phyloP scores from a whole-genome alignment of 2,797 vertebrate genomes.

The Syndactyla subalaris region DNA sequence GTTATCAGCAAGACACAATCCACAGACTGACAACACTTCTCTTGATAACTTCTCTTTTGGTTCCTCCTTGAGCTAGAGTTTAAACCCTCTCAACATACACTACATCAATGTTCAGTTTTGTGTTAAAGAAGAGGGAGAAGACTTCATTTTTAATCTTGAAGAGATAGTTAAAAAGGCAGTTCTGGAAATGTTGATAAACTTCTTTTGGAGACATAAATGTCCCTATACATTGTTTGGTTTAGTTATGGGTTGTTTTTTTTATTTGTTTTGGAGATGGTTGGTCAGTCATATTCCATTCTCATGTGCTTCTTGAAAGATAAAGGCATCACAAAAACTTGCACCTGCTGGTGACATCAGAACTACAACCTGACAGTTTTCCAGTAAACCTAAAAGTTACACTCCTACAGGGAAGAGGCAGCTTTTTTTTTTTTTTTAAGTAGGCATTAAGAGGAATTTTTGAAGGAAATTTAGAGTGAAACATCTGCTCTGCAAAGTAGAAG shows the following conservation, averaged over 20 bases:
- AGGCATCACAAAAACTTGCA: slow-evolving; percentile 62
- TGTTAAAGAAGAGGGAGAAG: slow-evolving; percentile 63
- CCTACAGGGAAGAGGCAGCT: slow-evolving; percentile 26
- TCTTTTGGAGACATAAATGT: not conserved
- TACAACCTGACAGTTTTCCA: slow-evolving; percentile 42
- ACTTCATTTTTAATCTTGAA: slow-evolving; percentile 23
- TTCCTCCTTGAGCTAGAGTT: slow-evolving; percentile 54
- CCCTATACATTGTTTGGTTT: slow-evolving; percentile 18
- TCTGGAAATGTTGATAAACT: slow-evolving; percentile 38
- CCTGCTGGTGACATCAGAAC: slow-evolving; percentile 65
- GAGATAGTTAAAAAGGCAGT: slow-evolving; percentile 53
- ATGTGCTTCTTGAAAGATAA: slow-evolving; percentile 62
- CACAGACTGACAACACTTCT: slow-evolving; percentile 46
- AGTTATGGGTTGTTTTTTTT: not conserved
- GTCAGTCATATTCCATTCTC: slow-evolving; percentile 45
- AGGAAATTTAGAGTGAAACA: slow-evolving; percentile 36
- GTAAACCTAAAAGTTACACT: slow-evolving; percentile 20
- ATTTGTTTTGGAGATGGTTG: slow-evolving; percentile 30
- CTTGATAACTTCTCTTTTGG: slow-evolving; percentile 13
- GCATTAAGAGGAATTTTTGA: not conserved
- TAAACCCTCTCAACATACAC: slow-evolving; percentile 47
- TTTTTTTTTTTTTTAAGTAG: not conserved
- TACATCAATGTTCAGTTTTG: slow-evolving; percentile 54
- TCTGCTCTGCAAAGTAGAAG: slow-evolving; percentile 43
- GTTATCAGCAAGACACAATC: slow-evolving; percentile 59